Conservation (phyloP, 1,140 invertebrate genomes). For the Meteorus sp. region DNA sequence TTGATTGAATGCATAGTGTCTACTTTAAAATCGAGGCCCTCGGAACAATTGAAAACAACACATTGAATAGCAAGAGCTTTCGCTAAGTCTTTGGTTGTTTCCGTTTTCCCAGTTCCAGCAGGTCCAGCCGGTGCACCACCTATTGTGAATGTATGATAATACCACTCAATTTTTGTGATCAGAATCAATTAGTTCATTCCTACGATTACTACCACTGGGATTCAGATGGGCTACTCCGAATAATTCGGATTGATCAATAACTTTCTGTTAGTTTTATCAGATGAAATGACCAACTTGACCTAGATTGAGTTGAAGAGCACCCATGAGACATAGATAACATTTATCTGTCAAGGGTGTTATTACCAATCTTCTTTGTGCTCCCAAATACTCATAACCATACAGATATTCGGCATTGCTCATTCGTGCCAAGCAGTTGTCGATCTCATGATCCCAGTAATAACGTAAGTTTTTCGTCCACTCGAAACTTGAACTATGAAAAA, state of each 20-base stretch:
- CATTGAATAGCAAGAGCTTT: slow-evolving; percentile 96
- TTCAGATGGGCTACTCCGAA: too few species aligned
- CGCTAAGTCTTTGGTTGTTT: slow-evolving; percentile 94
- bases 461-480: slow-evolving; percentile 12
- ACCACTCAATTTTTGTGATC: too few species aligned
- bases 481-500: background rate
- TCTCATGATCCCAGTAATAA: slow-evolving; percentile 10
- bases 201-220: too few species aligned
- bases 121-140: slow-evolving; percentile 93
- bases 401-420: slow-evolving; percentile 40
- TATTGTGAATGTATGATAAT: too few species aligned
- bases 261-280: too few species aligned
- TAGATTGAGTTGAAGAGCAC: slow-evolving; percentile 83
- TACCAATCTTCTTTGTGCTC: slow-evolving; percentile 85
- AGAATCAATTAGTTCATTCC: too few species aligned
- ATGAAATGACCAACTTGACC: background rate
- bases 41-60: slow-evolving; percentile 96
- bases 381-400: slow-evolving; percentile 96
- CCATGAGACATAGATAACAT: slow-evolving; percentile 91
- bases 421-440: background rate
- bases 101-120: slow-evolving; percentile 94
- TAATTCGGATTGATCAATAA: too few species aligned
- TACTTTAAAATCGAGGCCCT: slow-evolving; percentile 90
- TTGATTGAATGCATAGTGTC: background rate
- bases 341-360: slow-evolving; percentile 90